Percentiles rank a stretch among this genome's conserved stretches.
These are phyloP conservation scores for Cavia porcellus DNA, from an alignment of 2,113 vertebrate genomes.

Conservation along the genomic window DNA sequence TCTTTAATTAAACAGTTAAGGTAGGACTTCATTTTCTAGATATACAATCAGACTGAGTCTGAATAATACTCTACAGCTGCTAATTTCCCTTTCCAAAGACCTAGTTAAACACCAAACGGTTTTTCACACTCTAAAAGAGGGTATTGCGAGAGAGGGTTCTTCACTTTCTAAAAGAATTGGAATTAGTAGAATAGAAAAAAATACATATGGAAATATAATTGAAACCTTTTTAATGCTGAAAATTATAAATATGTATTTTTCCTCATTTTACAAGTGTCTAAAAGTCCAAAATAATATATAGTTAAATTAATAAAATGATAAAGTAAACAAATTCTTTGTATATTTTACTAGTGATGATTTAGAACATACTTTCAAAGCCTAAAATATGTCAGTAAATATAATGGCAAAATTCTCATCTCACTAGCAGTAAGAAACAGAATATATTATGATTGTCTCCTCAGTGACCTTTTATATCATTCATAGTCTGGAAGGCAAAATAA, in stretches of 20 bases:
- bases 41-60: constrained; percentile 74
- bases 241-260: background rate
- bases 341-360: background rate
- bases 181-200: background rate
- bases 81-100: constrained; percentile 77
- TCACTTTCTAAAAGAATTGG: constrained; percentile 1
- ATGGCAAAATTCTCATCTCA: background rate
- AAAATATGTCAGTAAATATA: constrained; percentile 35
- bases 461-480: background rate
- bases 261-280: background rate
- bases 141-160: background rate
- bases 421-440: background rate
- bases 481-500: background rate
- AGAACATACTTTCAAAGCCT: background rate
- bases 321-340: background rate
- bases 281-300: background rate
- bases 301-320: constrained; percentile 8
- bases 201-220: background rate
- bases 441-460: background rate
- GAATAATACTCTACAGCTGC: constrained; percentile 75
- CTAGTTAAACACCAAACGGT: constrained; percentile 53
- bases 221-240: background rate
- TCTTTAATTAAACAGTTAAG: constrained; percentile 83
- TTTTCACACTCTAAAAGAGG: constrained; percentile 41
- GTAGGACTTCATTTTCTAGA: constrained; percentile 74